Conservation (phyloP, 1,140 invertebrate genomes). For the Notospermus geniculatus region DNA sequence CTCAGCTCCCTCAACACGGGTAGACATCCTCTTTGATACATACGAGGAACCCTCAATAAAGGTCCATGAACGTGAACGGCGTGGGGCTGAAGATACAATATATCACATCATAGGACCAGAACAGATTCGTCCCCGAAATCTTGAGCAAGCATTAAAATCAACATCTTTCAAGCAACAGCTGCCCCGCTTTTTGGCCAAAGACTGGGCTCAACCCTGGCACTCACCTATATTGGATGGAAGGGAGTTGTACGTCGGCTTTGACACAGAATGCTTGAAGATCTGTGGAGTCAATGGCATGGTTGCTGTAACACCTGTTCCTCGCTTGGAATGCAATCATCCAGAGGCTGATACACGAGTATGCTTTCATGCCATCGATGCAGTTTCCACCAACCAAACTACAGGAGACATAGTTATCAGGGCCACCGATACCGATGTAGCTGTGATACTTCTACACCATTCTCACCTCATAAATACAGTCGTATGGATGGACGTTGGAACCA, state of each 20-base stretch:
- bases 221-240: neutral
- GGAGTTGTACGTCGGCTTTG: slow-evolving; percentile 12
- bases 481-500: slow-evolving; percentile 17
- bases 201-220: slow-evolving; percentile 8
- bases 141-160: slow-evolving; percentile 13
- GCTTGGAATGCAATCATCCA: slow-evolving; percentile 13
- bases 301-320: neutral
- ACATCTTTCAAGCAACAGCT: slow-evolving; percentile 14
- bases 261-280: neutral
- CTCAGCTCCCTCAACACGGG: neutral
- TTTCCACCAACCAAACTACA: neutral
- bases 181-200: slow-evolving; percentile 9
- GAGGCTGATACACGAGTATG: slow-evolving; percentile 16
- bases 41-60: slow-evolving; percentile 16
- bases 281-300: neutral
- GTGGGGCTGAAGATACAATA: neutral
- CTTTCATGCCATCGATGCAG: slow-evolving; percentile 5
- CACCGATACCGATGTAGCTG: neutral
- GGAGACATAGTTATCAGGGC: neutral
- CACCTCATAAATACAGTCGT: slow-evolving; percentile 1
- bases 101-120: neutral
- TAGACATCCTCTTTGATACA: slow-evolving; percentile 4
- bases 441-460: slow-evolving; percentile 1
- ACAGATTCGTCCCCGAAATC: neutral
- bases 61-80: slow-evolving; percentile 5